phyloP scores from a whole-genome alignment of 2,888 invertebrate species.

The Thereva nobilitata region DNA sequence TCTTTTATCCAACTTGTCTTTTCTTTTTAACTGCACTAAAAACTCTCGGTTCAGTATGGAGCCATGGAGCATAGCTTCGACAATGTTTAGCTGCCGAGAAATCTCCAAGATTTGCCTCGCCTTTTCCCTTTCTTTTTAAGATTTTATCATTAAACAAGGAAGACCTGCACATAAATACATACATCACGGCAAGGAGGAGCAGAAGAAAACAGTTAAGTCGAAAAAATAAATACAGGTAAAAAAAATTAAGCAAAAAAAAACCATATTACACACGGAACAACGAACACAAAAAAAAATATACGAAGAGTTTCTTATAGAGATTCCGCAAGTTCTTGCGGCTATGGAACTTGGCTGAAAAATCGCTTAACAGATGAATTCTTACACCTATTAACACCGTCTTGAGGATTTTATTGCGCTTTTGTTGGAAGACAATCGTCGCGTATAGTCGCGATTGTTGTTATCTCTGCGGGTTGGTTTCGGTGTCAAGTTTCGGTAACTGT shows the following conservation, averaged over 20 bases:
- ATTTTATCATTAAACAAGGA: slow-evolving; percentile 32
- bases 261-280: slow-evolving; percentile 9
- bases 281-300: slow-evolving; percentile 1
- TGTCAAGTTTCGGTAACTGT: too few relatives aligned
- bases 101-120: slow-evolving; percentile 16
- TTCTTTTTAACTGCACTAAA: slow-evolving; percentile 8
- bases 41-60: background rate
- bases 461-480: too few relatives aligned
- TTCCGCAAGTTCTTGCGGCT: slow-evolving; percentile 23
- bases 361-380: slow-evolving; percentile 35
- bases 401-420: slow-evolving; percentile 26
- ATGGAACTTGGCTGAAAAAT: slow-evolving; percentile 18
- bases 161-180: slow-evolving; percentile 29
- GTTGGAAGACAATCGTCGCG: background rate
- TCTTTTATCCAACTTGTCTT: slow-evolving; percentile 32
- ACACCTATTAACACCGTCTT: slow-evolving; percentile 33
- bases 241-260: slow-evolving; percentile 17
- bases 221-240: slow-evolving; percentile 18
- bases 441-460: too few relatives aligned
- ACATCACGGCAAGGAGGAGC: slow-evolving; percentile 12
- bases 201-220: slow-evolving; percentile 21
- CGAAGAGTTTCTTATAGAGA: slow-evolving; percentile 26
- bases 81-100: slow-evolving; percentile 15
- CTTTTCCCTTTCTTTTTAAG: slow-evolving; percentile 17
- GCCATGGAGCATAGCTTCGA: too few relatives aligned